A percentile compares a stretch with the other conserved stretches of the same genome.
Conservation (phyloP, 2,797 vertebrate species). For the Salarias fasciatus region DNA sequence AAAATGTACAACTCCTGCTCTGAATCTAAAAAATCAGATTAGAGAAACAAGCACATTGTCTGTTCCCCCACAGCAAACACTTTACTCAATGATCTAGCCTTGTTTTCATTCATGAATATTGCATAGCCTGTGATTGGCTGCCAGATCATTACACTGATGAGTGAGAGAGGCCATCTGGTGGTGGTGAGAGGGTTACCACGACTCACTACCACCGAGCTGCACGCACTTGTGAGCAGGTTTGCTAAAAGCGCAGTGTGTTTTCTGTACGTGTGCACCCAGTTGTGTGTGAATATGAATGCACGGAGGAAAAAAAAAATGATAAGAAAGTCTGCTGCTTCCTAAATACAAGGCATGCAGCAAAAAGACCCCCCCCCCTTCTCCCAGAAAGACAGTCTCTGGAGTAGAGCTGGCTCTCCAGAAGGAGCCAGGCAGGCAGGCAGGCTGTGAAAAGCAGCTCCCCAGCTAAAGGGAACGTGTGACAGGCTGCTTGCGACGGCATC, state of each 20-base stretch:
- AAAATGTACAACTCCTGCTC: conserved; percentile 17
- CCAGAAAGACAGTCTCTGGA: conserved; percentile 29
- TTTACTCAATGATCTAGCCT: conserved; percentile 37
- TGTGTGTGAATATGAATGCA: conserved; percentile 23
- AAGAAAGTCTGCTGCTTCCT: conserved; percentile 25
- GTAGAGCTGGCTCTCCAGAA: conserved; percentile 38
- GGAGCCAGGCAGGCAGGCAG: conserved; percentile 15
- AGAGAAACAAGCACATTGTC: conserved; percentile 36
- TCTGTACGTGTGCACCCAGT: conserved; percentile 16
- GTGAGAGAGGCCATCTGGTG: conserved; percentile 59
- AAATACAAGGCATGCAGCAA: conserved; percentile 18
- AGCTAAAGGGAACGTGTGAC: conserved; percentile 52
- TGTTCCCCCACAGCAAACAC: conserved; percentile 35
- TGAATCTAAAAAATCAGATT: conserved; percentile 22
- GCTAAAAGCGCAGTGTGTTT: conserved; percentile 29
- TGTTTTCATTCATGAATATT: conserved; percentile 63
- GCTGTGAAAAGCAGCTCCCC: conserved; percentile 47
- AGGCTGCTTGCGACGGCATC: conserved; percentile 40
- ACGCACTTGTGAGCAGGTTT: conserved; percentile 35
- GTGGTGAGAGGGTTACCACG: conserved; percentile 44
- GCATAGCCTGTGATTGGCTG: conserved; percentile 43
- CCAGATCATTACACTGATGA: conserved; percentile 50
- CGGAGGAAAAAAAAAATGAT: conserved; percentile 26
- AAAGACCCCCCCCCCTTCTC: conserved; percentile 17
- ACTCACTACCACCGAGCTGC: conserved; percentile 50